These are phyloP conservation scores for Protonibea diacanthus DNA, from an alignment of 2,797 vertebrate species.

Conservation along the genomic window DNA sequence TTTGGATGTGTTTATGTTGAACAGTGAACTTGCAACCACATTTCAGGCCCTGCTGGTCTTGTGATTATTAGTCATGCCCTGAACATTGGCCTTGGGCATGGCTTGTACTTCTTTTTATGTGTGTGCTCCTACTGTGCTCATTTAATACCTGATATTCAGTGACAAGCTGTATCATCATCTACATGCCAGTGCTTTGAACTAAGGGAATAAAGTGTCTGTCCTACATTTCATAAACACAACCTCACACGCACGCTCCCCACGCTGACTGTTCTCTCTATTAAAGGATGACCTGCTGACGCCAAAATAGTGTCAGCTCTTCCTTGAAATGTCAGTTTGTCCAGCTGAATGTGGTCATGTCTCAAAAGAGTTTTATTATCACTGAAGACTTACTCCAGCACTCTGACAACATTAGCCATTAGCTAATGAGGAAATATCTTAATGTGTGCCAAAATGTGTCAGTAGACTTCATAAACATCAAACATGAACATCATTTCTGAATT, in stretches of 20 bases:
- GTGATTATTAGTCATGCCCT: slow-evolving; percentile 59
- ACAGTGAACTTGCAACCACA: slow-evolving; percentile 3
- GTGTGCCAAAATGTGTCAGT: background rate
- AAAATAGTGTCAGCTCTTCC: background rate
- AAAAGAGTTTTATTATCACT: background rate
- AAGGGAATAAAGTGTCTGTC: slow-evolving; percentile 15
- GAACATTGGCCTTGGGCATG: slow-evolving; percentile 35
- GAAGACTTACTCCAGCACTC: background rate
- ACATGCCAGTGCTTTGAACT: slow-evolving; percentile 26
- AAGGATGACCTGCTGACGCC: slow-evolving; percentile 8
- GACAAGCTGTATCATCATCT: slow-evolving; percentile 33
- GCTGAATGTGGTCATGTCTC: background rate
- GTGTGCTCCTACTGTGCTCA: slow-evolving; percentile 26
- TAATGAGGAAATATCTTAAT: background rate
- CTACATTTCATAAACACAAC: slow-evolving; percentile 13
- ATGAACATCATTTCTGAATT: background rate
- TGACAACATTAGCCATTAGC: background rate
- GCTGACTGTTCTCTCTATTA: slow-evolving; percentile 4
- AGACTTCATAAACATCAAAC: background rate
- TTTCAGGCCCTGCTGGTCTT: slow-evolving; percentile 55
- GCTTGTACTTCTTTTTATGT: slow-evolving; percentile 17
- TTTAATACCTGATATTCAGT: slow-evolving; percentile 51
- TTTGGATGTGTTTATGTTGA: slow-evolving; percentile 45
- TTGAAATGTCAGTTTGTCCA: background rate
- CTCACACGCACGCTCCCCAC: background rate